Evolutionary conservation across 2,888 invertebrate genomes (phyloP), one percentile per base, ranked within the genome.

Genomic region (Halocaridina rubra): DNA sequence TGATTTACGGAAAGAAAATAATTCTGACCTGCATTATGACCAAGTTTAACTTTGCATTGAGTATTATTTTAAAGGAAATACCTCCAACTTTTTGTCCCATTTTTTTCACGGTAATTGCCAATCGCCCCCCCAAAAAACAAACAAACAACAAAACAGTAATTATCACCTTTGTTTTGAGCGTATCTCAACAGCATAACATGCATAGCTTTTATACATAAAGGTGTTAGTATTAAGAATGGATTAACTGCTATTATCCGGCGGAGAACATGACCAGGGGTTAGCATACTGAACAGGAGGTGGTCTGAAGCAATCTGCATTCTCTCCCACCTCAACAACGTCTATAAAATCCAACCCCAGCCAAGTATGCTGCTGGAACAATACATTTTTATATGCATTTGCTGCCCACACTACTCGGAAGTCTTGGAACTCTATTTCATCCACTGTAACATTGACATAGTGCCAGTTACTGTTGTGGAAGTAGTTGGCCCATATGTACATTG

Each of bases 241-340:
- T 32, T 29, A 33, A 61, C 8, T 1, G 19, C 22, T 2, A 19
- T 19, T 24, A 1, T 1, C 1, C 16, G 27, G 24, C 8, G 67
- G 10, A 7, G 59, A 19, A n/a, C 76, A 76, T 2, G 16, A 4
- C 76, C 76, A 76, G 7, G 76, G 76, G 16, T 57, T 24, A 4
- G 76, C 76, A 24, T 30, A 59, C 59, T 29, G 76, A 19, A 76
- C 76, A n/a, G 59, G 76, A 8, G 76, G 61, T 4, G 76, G 76
- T 59, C 76, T 24, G 76, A 33, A 76, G 19, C 76, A 76, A 16
- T 59, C 61, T n/a, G 8, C 59, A 2, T 29, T 30, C 10, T 22
- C 61, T 16, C 76, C 76, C n/a, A 7, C 13, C 3, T 29, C n/a
- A n/a, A 76, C 76, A 27, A 76, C 61, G 30, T 76, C 59, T 5